Conservation (phyloP, 2,113 vertebrate species). For the Sceloporus undulatus region DNA sequence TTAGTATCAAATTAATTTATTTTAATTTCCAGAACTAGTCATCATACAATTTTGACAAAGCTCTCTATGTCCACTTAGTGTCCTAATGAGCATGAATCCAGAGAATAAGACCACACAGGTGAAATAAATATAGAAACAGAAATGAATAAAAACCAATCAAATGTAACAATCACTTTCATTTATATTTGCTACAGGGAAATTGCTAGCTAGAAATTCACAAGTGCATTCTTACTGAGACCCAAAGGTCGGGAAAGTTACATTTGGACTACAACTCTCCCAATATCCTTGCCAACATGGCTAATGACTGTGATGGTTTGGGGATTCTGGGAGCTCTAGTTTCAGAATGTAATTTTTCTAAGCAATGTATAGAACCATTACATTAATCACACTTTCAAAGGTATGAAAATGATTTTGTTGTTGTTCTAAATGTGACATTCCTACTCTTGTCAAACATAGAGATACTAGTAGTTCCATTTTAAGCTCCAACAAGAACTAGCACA, state of each 20-base stretch:
- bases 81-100: not conserved
- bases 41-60: not conserved
- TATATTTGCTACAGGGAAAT: not conserved
- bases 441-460: not conserved
- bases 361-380: too few species aligned
- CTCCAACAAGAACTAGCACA: not conserved
- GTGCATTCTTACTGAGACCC: not conserved
- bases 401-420: not conserved
- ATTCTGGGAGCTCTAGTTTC: too few species aligned
- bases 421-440: not conserved
- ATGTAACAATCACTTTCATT: not conserved
- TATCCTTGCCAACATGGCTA: too few species aligned
- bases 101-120: not conserved
- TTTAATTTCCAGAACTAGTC: not conserved
- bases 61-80: not conserved
- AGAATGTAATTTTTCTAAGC: too few species aligned
- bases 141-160: not conserved
- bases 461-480: not conserved
- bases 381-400: not conserved
- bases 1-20: not conserved
- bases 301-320: too few species aligned
- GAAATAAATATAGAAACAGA: not conserved
- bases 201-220: slow-evolving; percentile 2
- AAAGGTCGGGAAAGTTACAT: not conserved
- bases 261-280: too few species aligned